Conservation (phyloP, 2,797 vertebrate genomes). For the Spea hammondii region DNA sequence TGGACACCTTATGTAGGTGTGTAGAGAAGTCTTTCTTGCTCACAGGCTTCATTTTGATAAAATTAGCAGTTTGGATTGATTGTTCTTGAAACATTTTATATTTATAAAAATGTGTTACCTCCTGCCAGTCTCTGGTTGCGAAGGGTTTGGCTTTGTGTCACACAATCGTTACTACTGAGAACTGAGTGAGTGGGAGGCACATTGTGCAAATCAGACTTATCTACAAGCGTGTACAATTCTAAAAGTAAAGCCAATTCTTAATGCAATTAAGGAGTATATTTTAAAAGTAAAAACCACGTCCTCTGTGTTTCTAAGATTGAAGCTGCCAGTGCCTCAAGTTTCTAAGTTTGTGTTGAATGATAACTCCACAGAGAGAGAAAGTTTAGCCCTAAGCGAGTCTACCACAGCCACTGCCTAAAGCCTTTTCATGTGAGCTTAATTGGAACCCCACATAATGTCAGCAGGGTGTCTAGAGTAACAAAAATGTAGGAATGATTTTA, state of each 20-base stretch:
- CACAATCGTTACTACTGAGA: constrained; percentile 46
- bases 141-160: constrained; percentile 30
- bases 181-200: constrained; percentile 42
- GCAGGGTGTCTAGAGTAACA: no score
- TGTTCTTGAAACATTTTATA: constrained; percentile 22
- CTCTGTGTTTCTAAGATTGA: not conserved
- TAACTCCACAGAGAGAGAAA: no score
- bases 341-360: not conserved
- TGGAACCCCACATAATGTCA: no score
- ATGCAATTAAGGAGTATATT: constrained; percentile 9
- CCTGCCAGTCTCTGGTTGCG: constrained; percentile 15
- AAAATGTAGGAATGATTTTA: no score
- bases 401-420: no score
- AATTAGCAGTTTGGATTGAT: constrained; percentile 20
- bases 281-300: not conserved
- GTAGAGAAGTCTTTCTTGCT: constrained; percentile 9
- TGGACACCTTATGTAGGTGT: not conserved
- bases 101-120: constrained; percentile 28
- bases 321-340: not conserved
- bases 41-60: constrained; percentile 2
- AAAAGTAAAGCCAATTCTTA: constrained; percentile 3
- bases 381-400: no score
- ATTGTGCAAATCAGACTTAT: constrained; percentile 14
- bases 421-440: no score
- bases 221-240: constrained; percentile 14